Percentiles rank a stretch among this genome's conserved stretches.
These are phyloP conservation scores for Sympetrum striolatum DNA, from an alignment of 2,888 invertebrate species.

Conservation along the genomic window DNA sequence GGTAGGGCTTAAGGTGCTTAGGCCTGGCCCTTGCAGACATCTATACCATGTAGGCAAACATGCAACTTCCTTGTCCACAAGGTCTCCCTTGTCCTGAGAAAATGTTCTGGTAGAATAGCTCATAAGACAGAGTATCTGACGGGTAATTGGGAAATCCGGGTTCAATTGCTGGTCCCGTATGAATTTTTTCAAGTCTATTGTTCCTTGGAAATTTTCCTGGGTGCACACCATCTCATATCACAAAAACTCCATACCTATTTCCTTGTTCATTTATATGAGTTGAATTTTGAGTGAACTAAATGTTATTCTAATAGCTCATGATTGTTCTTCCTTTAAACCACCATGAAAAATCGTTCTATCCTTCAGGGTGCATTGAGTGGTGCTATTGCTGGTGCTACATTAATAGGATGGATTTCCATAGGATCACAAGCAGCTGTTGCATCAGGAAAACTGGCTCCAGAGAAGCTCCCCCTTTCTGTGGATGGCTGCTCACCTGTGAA, in stretches of 20 bases:
- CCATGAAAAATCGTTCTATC: not conserved
- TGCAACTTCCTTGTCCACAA: no score
- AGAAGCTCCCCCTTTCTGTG: slow-evolving; percentile 69
- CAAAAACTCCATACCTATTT: not conserved
- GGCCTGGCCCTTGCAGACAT: no score
- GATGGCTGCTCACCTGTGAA: slow-evolving; percentile 60
- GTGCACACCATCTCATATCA: no score
- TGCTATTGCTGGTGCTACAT: slow-evolving; percentile 66
- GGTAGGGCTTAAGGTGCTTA: no score
- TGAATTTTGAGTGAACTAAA: not conserved
- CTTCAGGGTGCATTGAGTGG: slow-evolving; percentile 71
- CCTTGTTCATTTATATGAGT: not conserved
- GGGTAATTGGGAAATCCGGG: no score
- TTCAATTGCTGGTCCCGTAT: no score
- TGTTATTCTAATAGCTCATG: not conserved
- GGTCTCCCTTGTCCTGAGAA: no score
- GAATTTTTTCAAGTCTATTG: no score
- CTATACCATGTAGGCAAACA: no score
- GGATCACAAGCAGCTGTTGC: slow-evolving; percentile 74
- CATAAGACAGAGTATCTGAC: no score
- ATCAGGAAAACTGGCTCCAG: slow-evolving; percentile 66
- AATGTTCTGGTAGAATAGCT: no score
- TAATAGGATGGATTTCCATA: slow-evolving; percentile 73
- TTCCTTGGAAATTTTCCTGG: no score
- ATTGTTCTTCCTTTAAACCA: not conserved